These are phyloP conservation scores for Odobenus rosmarus DNA, from an alignment of 2,113 vertebrate species.

Conservation along the genomic window DNA sequence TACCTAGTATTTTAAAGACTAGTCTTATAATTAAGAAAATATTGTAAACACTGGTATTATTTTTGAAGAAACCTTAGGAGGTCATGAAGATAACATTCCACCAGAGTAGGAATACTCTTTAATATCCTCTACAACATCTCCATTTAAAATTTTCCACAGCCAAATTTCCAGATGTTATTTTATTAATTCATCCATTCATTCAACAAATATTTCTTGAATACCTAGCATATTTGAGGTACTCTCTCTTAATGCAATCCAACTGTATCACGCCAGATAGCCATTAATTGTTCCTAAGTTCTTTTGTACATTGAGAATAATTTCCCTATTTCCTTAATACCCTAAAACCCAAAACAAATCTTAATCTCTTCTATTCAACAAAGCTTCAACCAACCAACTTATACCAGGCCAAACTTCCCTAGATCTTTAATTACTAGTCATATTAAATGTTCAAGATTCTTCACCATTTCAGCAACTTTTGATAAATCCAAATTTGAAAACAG, in stretches of 20 bases:
- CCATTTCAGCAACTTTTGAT: not conserved
- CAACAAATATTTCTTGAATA: not conserved
- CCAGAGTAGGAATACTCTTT: not conserved
- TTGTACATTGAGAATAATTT: not conserved
- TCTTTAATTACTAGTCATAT: not conserved
- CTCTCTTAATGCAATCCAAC: not conserved
- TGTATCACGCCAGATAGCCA: not conserved
- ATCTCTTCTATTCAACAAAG: not conserved
- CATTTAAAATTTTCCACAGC: conserved; percentile 17
- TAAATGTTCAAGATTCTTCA: not conserved
- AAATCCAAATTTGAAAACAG: not conserved
- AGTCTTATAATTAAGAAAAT: conserved; percentile 20
- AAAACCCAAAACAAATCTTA: conserved; percentile 2
- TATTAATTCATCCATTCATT: not conserved
- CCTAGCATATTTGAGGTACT: not conserved
- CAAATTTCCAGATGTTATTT: conserved; percentile 22
- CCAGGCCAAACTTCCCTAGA: not conserved
- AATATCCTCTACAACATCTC: not conserved
- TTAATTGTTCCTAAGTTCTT: not conserved
- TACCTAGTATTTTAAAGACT: not conserved
- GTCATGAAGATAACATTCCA: not conserved
- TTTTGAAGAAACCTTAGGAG: not conserved
- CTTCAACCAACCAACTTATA: not conserved
- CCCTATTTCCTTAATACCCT: not conserved
- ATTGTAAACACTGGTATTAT: conserved; percentile 6